Base-by-base conservation (phyloP, 2,113 vertebrate species). In the Syngnathoides biaculeatus region DNA sequence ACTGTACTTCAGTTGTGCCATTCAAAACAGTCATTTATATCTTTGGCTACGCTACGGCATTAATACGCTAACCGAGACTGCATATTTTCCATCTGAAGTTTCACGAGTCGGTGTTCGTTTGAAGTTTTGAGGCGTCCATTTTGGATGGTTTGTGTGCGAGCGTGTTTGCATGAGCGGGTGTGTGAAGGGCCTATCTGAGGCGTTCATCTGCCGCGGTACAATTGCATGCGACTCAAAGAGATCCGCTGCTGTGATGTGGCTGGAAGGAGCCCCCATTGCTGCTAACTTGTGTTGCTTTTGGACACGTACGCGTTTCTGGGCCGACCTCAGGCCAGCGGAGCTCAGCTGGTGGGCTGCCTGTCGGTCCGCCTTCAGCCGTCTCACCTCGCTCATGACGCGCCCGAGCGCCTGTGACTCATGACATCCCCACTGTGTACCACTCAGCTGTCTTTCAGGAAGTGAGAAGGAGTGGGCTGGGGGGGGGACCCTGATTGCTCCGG, bases 211-310 rank as follows among this genome's bases (percentile, higher is more conserved):
- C 67, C 43, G 22, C 2, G 1, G 73, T 66, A 88, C 82, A 88
- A 88, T 84, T 38, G 73, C 66, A 48, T 48, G 40, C 70, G 64
- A 75, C 84, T 86, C 85, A 86, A 87, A 89, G 84, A 86, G 88
- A 90, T 87, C 80, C 65, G 72, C 65, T 60, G 63, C 79, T 79
- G 64, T 82, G 80, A 89, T 87, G 84, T 75, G 73, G 83, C 68
- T 76, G 77, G 74, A 83, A 82, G 86, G 82, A 86, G 83, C 48
- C 75, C 75, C 69, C 50, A 74, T 75, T 83, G 79, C 80, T 67
- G 71, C 43, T 70, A 76, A 76, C 77, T 19, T 78, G 67, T 89
- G 84, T 84, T 89, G 81, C 80, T 85, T 67, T 85, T 86, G 85
- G 85, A 78, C 78, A 62, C 67, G 17, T 73, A 68, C 69, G 77